Percentiles rank a stretch among this genome's conserved stretches.
Conservation (phyloP, 2,888 invertebrate genomes). For the Siphlonurus alternatus region DNA sequence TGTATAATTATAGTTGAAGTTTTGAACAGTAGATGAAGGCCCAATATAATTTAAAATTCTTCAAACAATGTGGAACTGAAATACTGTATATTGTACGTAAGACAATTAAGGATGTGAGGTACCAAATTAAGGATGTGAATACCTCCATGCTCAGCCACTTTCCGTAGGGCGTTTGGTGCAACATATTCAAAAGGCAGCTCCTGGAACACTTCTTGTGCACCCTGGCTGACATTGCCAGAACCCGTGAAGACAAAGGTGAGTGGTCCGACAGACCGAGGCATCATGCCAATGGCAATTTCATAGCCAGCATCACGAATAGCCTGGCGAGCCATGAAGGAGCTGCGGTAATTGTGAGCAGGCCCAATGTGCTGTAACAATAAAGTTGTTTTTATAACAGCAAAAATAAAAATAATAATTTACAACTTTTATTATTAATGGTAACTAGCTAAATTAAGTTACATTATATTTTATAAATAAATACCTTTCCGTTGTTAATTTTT, state of each 20-base stretch:
- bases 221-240: constrained; percentile 90
- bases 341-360: constrained; percentile 96
- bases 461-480: too few species aligned
- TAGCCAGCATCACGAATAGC: constrained; percentile 98
- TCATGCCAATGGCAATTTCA: constrained; percentile 85
- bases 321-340: constrained; percentile 93
- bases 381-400: not conserved
- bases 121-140: constrained; percentile 22
- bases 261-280: constrained; percentile 97
- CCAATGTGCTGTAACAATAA: constrained; percentile 62
- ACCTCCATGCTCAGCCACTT: constrained; percentile 96
- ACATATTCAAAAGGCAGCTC: constrained; percentile 97
- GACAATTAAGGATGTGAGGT: not conserved
- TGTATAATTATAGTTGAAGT: too few species aligned
- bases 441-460: not conserved
- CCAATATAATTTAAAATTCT: too few species aligned
- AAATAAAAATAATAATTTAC: constrained; percentile 2
- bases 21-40: too few species aligned
- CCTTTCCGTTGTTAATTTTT: too few species aligned
- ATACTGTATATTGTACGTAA: too few species aligned
- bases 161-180: constrained; percentile 81
- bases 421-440: not conserved
- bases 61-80: too few species aligned
- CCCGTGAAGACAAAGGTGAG: constrained; percentile 97
- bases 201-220: constrained; percentile 61